Evolutionary conservation across 2,888 invertebrate genomes (phyloP), one percentile per base, ranked within the genome.

Genomic region (Eustalomyia histrio): DNA sequence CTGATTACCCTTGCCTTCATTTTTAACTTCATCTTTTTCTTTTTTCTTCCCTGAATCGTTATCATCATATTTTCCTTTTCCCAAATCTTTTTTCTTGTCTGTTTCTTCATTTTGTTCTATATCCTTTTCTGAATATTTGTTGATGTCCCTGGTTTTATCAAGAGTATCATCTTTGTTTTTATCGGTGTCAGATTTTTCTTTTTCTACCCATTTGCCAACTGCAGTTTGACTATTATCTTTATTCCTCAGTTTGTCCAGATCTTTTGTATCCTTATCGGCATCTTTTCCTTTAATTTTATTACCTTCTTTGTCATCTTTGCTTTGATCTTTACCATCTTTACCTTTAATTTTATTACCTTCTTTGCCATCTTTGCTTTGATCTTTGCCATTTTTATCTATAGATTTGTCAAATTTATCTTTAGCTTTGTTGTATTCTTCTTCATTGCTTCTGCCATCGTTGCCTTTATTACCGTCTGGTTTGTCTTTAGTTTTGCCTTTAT

Each of bases 101-200:
- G 55, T 60, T 2, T 35, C 63, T 0, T 63, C 18, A 24, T n/a
- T 33, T 21, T 72, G 72, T 17, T 58, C 63, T 55, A 52, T 76
- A 2, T 57, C 53, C 6, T 76, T 58, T 0, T n/a, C 29, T 12
- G 35, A 6, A 7, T 71, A 21, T 9, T 71, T 61, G 10, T 7
- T 39, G 47, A n/a, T 8, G 14, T 33, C 17, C 18, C 6, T 47
- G 43, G 1, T 10, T 47, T 12, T 21, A 17, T 29, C 29, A 6
- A 29, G 7, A 6, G 7, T 29, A 3, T 4, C 52, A 0, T 33
- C 43, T 47, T 47, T 43, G 2, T 17, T 21, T n/a, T 47, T 12
- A 47, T 50, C 10, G 3, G 14, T 16, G n/a, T 24, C 39, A 33
- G 50, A n/a, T 39, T 21, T 39, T n/a, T 55, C 24, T 21, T 39